These are phyloP conservation scores for Habrosyne pyritoides DNA, from an alignment of 2,888 invertebrate genomes.

Conservation along the genomic window DNA sequence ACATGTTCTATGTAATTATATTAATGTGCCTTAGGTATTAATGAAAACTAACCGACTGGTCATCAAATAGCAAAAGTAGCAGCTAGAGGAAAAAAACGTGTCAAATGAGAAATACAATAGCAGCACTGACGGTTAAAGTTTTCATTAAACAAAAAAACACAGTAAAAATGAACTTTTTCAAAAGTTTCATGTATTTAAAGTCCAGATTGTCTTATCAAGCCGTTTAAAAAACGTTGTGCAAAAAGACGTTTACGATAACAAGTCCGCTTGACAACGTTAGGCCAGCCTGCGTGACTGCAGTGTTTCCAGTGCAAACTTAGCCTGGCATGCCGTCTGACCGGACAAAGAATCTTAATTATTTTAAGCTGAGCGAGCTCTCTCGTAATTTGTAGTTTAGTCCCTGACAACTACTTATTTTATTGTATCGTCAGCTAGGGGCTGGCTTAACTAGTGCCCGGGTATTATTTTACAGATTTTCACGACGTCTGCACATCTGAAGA, in stretches of 20 bases:
- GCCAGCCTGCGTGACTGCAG: conserved; percentile 2
- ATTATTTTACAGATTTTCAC: conserved; percentile 76
- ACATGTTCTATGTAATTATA: too few relatives aligned
- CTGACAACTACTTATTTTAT: conserved; percentile 70
- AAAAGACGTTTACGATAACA: conserved; percentile 4
- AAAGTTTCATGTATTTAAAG: neutral
- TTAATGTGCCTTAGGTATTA: too few relatives aligned
- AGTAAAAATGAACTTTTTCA: neutral
- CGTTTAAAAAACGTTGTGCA: neutral
- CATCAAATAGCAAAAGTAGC: neutral
- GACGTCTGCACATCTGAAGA: conserved; percentile 66
- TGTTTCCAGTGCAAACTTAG: conserved; percentile 4
- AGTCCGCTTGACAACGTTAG: conserved; percentile 3
- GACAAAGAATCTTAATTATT: conserved; percentile 80
- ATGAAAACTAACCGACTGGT: too few relatives aligned
- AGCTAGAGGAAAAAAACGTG: neutral
- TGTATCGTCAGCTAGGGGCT: conserved; percentile 68
- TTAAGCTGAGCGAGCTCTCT: conserved; percentile 70
- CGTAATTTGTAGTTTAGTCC: conserved; percentile 74
- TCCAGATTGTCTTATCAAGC: neutral
- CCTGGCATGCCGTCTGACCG: conserved; percentile 42
- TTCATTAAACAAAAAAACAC: neutral
- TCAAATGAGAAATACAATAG: neutral
- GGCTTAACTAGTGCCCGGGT: conserved; percentile 61
- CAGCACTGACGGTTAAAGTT: neutral